Base-by-base conservation (phyloP, 2,113 vertebrate species). In the Amazona guildingii region DNA sequence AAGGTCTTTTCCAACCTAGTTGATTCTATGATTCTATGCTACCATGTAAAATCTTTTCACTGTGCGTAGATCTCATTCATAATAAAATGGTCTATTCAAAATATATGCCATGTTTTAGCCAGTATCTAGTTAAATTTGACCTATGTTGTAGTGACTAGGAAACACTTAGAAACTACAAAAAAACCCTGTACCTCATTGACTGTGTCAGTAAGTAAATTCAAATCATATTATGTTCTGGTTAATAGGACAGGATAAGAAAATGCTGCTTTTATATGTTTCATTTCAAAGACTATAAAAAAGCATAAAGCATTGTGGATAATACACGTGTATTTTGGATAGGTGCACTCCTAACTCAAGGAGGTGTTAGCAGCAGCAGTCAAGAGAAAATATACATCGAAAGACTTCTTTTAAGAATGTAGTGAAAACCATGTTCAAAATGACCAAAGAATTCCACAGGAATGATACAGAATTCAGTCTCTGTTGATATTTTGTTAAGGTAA, bases 401-500 rank as follows among this genome's bases (percentile, higher is more conserved):
- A 61, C 4, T 86, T 88, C 19, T 69, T 90, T 37, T 48, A 72
- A 67, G 17, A 49, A 51, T 68, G 11, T 21, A 49, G 44, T 84
- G 35, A 93, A 86, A 89, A 90, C 28, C 1, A 2, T 55, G 33
- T 52, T 83, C 55, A 88, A 19, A 66, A 81, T 72, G 15, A 64
- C 37, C 28, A 43, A 81, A 67, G 73, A 77, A 48, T 59, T 91
- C 43, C 68, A 88, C 4, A 37, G 33, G 31, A 77, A 83, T 67
- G 16, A 62, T 80, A 11, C 37, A 90, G n/a, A 86, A 87, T 82
- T 90, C 84, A 39, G 9, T 83, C 21, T 81, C 18, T 69, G 72
- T 80, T 83, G 72, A 66, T 90, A 87, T 72, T 94, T 86, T 83
- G 29, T 67, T 77, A 86, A 79, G 74, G 44, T 75, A 92, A 68